Base-by-base conservation (phyloP, 2,888 invertebrate genomes). In the Cantharis flavilabris region DNA sequence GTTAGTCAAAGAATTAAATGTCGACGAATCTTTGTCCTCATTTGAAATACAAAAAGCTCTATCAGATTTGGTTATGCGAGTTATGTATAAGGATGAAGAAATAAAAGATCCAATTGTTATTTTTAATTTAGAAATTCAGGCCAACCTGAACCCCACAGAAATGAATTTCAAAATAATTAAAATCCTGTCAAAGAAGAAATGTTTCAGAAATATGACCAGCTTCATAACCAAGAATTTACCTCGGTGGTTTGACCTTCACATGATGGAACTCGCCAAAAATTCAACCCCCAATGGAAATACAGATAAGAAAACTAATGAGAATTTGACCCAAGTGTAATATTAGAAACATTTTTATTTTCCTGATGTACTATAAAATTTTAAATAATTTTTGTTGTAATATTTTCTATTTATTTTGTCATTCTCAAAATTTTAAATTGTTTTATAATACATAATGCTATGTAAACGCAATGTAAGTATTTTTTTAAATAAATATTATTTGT, bases 1-100 rank as follows among this genome's bases (percentile, higher is more conserved):
- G 4, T 81, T 82, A 23, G 73, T 80, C n/a, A 86, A 81, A 26
- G 81, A 81, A 18, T 80, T 80, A 18, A 76, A 81, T 30, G 71
- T 77, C 2, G 82, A 85, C 76, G 81, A 84, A 7, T 79, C 80
- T 10, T 67, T 83, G 2, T 84, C 83, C 73, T 77, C 82, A 3
- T 81, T 89, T 18, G 86, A 88, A 33, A 87, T 83, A 74, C 89
- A 90, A 82, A 84, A 83, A 2, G 72, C 84, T 10, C 83, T 89
- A 16, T 86, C 89, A 2, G 83, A 88, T 5, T 84, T 85, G 69
- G 80, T 88, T 13, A 70, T 84, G 11, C 78, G 85, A 28, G 74
- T 82, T 71, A 71, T 80, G n/a, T 81, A 82, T 63, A 81, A 82
- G 69, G 76, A 80, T 5, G 77, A 81, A 2, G 73, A 76, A 9